A percentile compares a stretch with the other conserved stretches of the same genome.
phyloP scores from a whole-genome alignment of 2,113 vertebrate genomes.

The Scomber japonicus region DNA sequence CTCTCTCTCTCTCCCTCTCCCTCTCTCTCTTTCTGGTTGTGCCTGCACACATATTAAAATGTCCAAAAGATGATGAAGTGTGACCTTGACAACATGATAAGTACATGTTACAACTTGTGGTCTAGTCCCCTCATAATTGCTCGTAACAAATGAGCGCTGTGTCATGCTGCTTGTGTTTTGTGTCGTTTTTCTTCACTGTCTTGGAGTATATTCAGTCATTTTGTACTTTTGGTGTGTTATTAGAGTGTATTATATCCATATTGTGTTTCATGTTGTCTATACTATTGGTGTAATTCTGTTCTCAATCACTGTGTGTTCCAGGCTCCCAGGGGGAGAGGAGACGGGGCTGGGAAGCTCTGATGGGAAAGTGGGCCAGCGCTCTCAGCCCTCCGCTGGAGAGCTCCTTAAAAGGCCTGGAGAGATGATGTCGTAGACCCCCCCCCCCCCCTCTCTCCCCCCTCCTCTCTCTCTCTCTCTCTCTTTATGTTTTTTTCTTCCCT shows the following conservation, averaged over 20 bases:
- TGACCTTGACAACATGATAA: constrained; percentile 43
- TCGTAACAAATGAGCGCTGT: constrained; percentile 2
- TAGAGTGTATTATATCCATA: constrained; percentile 29
- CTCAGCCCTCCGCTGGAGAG: constrained; percentile 81
- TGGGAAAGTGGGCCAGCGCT: constrained; percentile 83
- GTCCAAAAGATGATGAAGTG: constrained; percentile 50
- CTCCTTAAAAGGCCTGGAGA: constrained; percentile 87
- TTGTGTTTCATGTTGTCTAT: constrained; percentile 30
- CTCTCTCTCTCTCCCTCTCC: too few species aligned
- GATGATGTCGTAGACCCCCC: constrained; percentile 82
- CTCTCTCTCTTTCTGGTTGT: background rate
- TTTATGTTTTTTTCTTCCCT: constrained; percentile 52
- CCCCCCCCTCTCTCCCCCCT: constrained; percentile 21
- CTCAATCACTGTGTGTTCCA: constrained; percentile 60
- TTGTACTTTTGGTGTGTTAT: constrained; percentile 12
- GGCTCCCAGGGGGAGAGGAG: constrained; percentile 66
- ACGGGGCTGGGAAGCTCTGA: constrained; percentile 73
- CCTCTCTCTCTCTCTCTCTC: background rate
- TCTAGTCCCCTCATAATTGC: background rate
- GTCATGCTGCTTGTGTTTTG: background rate
- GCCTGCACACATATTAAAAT: constrained; percentile 44
- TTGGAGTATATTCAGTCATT: background rate
- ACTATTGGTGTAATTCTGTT: constrained; percentile 16
- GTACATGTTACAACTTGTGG: constrained; percentile 8
- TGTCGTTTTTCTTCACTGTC: constrained; percentile 3